Conservation (phyloP, 2,113 vertebrate species). For the Ceyx margarethae region DNA sequence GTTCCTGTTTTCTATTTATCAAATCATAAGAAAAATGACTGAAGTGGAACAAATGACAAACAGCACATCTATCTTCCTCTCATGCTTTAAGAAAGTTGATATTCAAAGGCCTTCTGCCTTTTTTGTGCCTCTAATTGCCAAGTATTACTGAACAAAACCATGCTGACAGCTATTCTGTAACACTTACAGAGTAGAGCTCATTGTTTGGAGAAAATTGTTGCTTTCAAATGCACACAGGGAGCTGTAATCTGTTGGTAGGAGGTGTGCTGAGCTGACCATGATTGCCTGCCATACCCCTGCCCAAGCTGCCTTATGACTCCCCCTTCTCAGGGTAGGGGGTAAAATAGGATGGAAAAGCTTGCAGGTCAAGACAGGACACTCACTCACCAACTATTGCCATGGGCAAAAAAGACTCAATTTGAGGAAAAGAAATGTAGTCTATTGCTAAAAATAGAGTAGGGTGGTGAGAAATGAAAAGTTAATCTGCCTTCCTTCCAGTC, state of each 20-base stretch:
- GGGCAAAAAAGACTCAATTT: neutral
- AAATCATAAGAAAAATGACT: neutral
- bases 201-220: neutral
- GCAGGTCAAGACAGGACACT: accelerated
- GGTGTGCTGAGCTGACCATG: neutral
- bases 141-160: neutral
- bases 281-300: accelerated
- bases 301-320: neutral
- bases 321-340: neutral
- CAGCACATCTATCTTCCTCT: neutral
- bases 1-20: neutral
- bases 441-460: neutral
- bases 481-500: neutral
- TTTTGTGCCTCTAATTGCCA: neutral
- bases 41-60: neutral
- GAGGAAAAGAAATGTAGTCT: neutral
- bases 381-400: neutral
- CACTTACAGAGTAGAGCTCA: neutral
- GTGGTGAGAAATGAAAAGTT: neutral
- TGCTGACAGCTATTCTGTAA: neutral
- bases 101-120: neutral
- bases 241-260: accelerated
- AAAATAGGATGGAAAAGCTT: neutral
- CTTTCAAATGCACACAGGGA: neutral
- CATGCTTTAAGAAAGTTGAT: neutral